These are phyloP conservation scores for Microplitis deprimator DNA, from an alignment of 2,888 invertebrate genomes.

Conservation along the genomic window DNA sequence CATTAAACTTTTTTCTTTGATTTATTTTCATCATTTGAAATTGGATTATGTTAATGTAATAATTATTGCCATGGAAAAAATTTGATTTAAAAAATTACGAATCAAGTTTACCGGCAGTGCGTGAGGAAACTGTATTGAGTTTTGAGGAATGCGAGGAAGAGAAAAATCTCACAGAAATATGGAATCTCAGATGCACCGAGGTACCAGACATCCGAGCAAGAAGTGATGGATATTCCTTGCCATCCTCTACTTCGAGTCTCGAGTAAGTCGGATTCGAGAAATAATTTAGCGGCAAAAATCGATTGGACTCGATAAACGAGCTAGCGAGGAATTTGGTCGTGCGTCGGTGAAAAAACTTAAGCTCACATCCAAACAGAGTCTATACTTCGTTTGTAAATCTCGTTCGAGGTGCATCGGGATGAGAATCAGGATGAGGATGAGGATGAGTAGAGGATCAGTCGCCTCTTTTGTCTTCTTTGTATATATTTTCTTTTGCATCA, in stretches of 20 bases:
- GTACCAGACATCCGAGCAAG: slow-evolving; percentile 19
- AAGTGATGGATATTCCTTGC: slow-evolving; percentile 29
- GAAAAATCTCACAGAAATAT: slow-evolving; percentile 17
- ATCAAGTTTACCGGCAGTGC: background rate
- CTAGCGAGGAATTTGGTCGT: slow-evolving; percentile 36
- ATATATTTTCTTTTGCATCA: no score
- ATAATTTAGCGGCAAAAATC: slow-evolving; percentile 41
- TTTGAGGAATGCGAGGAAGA: background rate
- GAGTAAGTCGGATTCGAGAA: slow-evolving; percentile 25
- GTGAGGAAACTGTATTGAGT: background rate
- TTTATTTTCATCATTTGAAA: background rate
- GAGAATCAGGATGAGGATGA: background rate
- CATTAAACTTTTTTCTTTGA: no score
- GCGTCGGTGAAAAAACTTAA: slow-evolving; percentile 32
- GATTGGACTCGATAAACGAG: slow-evolving; percentile 41
- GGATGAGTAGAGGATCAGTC: background rate
- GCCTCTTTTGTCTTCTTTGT: background rate
- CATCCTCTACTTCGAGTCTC: background rate
- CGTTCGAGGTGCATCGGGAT: background rate
- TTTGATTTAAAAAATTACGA: background rate
- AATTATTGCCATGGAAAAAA: background rate
- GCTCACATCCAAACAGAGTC: background rate
- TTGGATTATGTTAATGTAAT: background rate
- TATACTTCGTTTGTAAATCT: background rate
- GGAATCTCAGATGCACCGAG: background rate